Base-by-base conservation (phyloP, 53 echinoderm and acorn worm species). In the Pentamera pediparva region DNA sequence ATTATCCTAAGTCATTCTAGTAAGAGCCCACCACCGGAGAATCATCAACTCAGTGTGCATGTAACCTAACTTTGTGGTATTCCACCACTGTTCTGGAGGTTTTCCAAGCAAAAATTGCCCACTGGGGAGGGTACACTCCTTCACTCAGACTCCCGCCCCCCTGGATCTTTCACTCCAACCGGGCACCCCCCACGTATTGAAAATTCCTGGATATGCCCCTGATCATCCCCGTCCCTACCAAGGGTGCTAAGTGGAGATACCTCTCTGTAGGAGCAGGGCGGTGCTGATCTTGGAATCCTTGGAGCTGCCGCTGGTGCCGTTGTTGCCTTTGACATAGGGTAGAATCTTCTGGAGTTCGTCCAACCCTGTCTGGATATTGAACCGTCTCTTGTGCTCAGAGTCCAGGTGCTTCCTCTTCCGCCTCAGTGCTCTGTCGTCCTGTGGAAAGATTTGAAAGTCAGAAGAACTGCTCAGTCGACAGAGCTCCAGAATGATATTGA, bases 301-400 rank as follows among this genome's bases (percentile, higher is more conserved):
- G 33, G 74, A 63, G 26, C 54, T 37, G 62, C 73, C 74, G 41
- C 75, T 79, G 41, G 58, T 70, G 29, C 60, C 32, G 55, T 62
- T 30, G 1, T 59, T 36, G 24, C 32, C 43, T 2, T 5, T 41
- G 51, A 81, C 41, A 4, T 70, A 69, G 0, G 89, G 90, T 27
- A 98, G 75, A 26, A 98, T 26, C n/a, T 65, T 72, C 61, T 91
- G 91, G 2, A 98, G 59, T 56, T 98, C 98, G 54, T 98, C 98
- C 19, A 98, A 62, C 5, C 98, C 88, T 0, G 81, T 65, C 43
- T 88, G 88, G 58, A 98, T 98, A 74, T 98, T 82, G 57, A 70
- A 83, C 40, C 98, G 50, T 19, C 98, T 82, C 62, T 98, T 98
- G 79, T 91, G 88, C 78, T 98, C 98, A 0, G 91, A 98, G 36